These are phyloP conservation scores for Elephantulus edwardii DNA, from an alignment of 2,113 vertebrate species.

Conservation along the genomic window DNA sequence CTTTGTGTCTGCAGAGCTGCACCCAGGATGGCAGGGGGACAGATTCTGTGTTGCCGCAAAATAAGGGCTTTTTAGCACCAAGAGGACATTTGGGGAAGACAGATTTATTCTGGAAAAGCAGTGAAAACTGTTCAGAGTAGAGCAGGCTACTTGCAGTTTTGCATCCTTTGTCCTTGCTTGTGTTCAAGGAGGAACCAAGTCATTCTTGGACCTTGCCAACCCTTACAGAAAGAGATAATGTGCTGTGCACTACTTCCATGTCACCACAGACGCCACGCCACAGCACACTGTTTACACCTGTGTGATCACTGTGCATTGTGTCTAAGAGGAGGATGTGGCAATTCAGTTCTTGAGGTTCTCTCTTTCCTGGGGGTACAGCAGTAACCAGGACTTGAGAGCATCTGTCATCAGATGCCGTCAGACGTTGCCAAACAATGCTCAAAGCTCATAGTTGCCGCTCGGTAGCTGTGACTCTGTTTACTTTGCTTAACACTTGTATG, in stretches of 20 bases:
- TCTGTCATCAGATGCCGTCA: not conserved
- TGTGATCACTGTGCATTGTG: not conserved
- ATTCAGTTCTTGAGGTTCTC: rapidly evolving
- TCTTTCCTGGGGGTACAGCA: rapidly evolving
- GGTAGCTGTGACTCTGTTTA: not conserved
- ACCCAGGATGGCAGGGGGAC: rapidly evolving
- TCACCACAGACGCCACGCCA: too few species aligned
- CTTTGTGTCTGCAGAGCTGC: not conserved
- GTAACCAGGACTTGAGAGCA: rapidly evolving
- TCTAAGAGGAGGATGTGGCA: not conserved
- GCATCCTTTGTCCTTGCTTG: not conserved
- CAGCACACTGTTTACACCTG: not conserved
- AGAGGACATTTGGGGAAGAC: not conserved
- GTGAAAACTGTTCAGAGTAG: not conserved
- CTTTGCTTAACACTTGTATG: rapidly evolving
- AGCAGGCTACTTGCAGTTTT: rapidly evolving
- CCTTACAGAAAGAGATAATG: not conserved
- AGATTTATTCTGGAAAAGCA: not conserved
- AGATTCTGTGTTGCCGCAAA: not conserved
- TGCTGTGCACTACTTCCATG: not conserved
- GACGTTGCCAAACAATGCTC: too few species aligned
- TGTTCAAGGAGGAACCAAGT: not conserved
- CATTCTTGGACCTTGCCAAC: too few species aligned
- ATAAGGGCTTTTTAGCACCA: too few species aligned
- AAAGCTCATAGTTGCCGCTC: too few species aligned